Conservation (phyloP, 2,797 vertebrate genomes). For the Anolis apletophallus region DNA sequence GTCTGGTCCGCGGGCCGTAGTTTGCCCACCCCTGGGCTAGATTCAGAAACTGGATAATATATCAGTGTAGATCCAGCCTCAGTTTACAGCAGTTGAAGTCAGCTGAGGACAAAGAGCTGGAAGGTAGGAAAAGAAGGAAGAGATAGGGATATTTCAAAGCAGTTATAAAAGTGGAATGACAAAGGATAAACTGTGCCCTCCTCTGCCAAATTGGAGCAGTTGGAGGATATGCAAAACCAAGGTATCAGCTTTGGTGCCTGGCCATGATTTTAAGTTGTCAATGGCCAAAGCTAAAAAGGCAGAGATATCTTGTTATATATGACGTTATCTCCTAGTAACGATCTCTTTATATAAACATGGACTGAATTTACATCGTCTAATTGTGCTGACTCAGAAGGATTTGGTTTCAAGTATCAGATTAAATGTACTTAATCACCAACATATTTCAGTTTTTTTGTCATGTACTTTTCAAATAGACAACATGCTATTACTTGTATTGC, state of each 20-base stretch:
- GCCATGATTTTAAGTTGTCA: background rate
- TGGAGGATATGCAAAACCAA: background rate
- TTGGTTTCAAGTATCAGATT: background rate
- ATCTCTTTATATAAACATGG: background rate
- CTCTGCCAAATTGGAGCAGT: no score
- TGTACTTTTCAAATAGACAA: background rate
- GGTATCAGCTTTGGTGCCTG: background rate
- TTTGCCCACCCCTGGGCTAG: no score
- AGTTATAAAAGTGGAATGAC: no score
- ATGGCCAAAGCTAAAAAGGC: background rate
- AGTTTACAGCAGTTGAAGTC: no score
- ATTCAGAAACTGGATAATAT: no score
- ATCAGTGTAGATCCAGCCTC: no score
- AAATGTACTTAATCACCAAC: background rate
- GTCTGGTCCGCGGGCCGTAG: no score
- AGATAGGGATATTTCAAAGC: no score
- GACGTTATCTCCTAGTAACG: background rate
- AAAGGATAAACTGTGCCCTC: no score
- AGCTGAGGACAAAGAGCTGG: no score
- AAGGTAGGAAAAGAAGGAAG: no score
- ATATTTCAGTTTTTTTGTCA: background rate
- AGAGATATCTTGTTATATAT: background rate
- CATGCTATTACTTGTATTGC: background rate
- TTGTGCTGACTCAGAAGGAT: background rate
- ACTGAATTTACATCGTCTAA: background rate